Percentiles rank a stretch among this genome's conserved stretches.
phyloP scores from a whole-genome alignment of 2,797 vertebrate genomes.

The Dryobates pubescens region DNA sequence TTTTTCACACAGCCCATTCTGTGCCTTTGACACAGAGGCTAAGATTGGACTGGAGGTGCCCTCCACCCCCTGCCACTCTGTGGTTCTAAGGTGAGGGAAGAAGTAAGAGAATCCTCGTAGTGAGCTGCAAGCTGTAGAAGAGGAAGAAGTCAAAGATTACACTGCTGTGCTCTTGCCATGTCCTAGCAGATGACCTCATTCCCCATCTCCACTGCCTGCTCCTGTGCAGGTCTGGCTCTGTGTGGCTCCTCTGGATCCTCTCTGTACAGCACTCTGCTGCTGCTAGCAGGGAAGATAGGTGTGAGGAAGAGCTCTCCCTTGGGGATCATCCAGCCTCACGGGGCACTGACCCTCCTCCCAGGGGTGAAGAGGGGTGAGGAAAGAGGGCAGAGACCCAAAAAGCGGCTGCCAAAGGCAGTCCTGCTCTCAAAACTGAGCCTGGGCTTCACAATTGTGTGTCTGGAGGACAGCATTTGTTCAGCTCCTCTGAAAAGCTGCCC shows the following conservation, averaged over 20 bases:
- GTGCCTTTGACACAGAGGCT: neutral
- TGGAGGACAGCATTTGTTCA: neutral
- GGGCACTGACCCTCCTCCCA: neutral
- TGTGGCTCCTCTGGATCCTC: neutral
- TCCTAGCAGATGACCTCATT: neutral
- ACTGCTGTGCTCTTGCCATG: neutral
- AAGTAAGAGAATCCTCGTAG: too few species aligned
- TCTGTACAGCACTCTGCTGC: neutral
- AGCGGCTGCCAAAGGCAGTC: rapidly evolving
- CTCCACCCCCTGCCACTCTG: too few species aligned
- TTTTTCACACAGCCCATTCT: neutral
- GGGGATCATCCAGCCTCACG: neutral
- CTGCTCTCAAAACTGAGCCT: neutral
- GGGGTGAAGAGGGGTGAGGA: neutral
- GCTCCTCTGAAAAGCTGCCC: neutral
- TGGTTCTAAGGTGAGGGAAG: too few species aligned
- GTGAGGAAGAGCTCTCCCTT: neutral
- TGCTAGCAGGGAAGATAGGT: neutral
- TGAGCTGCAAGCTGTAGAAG: neutral
- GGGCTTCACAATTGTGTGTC: neutral
- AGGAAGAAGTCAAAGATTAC: neutral
- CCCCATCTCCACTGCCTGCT: neutral
- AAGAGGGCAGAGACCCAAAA: rapidly evolving
- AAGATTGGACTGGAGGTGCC: too few species aligned
- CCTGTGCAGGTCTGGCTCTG: neutral